Evolutionary conservation across 2,888 invertebrate genomes (phyloP).

Genomic region (Hypolimnas misippus): DNA sequence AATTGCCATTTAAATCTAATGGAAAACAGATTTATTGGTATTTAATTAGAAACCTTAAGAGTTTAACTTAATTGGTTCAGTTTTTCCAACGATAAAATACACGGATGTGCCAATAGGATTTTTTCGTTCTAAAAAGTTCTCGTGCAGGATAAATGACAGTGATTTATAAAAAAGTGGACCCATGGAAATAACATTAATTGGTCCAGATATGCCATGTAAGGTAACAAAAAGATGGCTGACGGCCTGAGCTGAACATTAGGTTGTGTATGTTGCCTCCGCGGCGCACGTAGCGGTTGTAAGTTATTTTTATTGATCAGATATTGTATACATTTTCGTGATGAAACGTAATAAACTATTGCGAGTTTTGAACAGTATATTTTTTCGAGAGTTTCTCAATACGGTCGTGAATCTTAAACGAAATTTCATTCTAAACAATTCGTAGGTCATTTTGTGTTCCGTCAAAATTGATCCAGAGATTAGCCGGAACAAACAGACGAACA

Average conservation of each 20-base stretch:
- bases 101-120: conserved; percentile 19
- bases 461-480: no score
- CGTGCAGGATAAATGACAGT: conserved; percentile 56
- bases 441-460: no score
- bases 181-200: conserved; percentile 55
- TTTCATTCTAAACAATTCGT: no score
- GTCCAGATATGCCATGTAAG: conserved; percentile 44
- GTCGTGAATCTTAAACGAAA: no score
- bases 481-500: no score
- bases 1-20: conserved; percentile 16
- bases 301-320: background rate
- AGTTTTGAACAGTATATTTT: no score
- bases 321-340: background rate
- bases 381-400: no score
- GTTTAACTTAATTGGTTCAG: conserved; percentile 33
- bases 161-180: conserved; percentile 53
- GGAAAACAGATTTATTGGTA: conserved; percentile 32
- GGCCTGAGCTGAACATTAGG: conserved; percentile 24
- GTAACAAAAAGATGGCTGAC: conserved; percentile 31
- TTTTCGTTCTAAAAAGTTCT: conserved; percentile 40
- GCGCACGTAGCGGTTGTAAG: conserved; percentile 13
- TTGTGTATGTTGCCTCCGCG: conserved; percentile 20
- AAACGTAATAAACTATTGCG: background rate
- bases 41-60: conserved; percentile 35
- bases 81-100: conserved; percentile 28